Percentiles rank a stretch among this genome's conserved stretches.
phyloP scores from a whole-genome alignment of 2,113 vertebrate species.

The Labrus mixtus region DNA sequence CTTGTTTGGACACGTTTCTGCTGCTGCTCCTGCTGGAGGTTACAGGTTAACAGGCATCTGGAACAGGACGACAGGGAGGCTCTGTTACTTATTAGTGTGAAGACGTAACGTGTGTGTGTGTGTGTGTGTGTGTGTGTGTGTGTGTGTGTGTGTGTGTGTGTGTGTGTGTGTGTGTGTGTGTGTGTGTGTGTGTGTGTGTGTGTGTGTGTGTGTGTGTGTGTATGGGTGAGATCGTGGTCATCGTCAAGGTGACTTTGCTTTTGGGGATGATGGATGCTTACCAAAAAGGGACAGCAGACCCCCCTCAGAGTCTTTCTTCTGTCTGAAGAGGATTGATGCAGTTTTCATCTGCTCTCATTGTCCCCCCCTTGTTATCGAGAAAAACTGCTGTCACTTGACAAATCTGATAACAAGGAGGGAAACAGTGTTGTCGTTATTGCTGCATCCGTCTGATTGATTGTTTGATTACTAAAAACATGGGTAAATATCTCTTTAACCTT shows the following conservation, averaged over 20 bases:
- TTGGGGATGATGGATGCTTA: conserved; percentile 46
- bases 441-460: conserved; percentile 1
- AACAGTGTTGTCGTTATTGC: neutral
- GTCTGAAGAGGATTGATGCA: neutral
- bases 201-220: conserved; percentile 2
- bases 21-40: conserved; percentile 42
- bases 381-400: neutral
- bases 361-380: neutral
- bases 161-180: neutral
- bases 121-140: neutral
- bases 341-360: neutral
- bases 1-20: conserved; percentile 63
- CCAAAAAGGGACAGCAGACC: conserved; percentile 5
- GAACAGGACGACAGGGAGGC: conserved; percentile 22
- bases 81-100: conserved; percentile 45
- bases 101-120: conserved; percentile 3
- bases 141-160: neutral
- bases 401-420: neutral
- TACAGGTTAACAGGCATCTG: conserved; percentile 70
- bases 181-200: conserved; percentile 12
- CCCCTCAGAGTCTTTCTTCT: neutral
- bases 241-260: conserved; percentile 60
- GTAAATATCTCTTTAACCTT: neutral
- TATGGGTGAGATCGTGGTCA: neutral
- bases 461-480: neutral